phyloP scores from a whole-genome alignment of 2,888 invertebrate genomes.

The Leptodirus hochenwartii region DNA sequence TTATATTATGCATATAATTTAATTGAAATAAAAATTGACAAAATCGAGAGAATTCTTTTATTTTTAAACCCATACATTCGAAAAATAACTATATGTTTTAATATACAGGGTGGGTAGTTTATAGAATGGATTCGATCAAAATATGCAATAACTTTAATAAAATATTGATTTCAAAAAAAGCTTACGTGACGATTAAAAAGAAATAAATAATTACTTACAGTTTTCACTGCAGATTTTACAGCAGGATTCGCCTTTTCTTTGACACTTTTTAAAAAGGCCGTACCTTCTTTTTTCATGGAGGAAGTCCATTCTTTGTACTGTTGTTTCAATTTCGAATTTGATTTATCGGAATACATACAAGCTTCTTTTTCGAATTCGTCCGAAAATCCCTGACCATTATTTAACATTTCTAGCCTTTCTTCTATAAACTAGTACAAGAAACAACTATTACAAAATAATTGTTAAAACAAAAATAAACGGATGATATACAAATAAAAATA shows the following conservation, averaged over 20 bases:
- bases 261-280: slow-evolving; percentile 69
- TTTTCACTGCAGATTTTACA: slow-evolving; percentile 82
- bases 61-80: too few relatives aligned
- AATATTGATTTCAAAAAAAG: too few relatives aligned
- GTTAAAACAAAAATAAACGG: not conserved
- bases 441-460: not conserved
- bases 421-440: slow-evolving; percentile 70
- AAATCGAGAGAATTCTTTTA: slow-evolving; percentile 1
- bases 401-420: slow-evolving; percentile 79
- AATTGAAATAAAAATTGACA: too few relatives aligned
- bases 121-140: too few relatives aligned
- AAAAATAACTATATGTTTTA: too few relatives aligned
- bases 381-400: slow-evolving; percentile 80
- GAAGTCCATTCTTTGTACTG: slow-evolving; percentile 68
- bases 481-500: too few relatives aligned
- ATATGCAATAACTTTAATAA: too few relatives aligned
- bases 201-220: slow-evolving; percentile 70
- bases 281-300: slow-evolving; percentile 61
- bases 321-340: slow-evolving; percentile 41
- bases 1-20: slow-evolving; percentile 1
- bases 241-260: slow-evolving; percentile 90
- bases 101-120: too few relatives aligned
- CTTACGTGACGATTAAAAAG: too few relatives aligned
- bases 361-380: slow-evolving; percentile 93
- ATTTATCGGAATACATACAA: slow-evolving; percentile 48